A percentile compares a stretch with the other conserved stretches of the same genome.
phyloP scores from a whole-genome alignment of 1,140 invertebrate species.

The Drosophila tropicalis region DNA sequence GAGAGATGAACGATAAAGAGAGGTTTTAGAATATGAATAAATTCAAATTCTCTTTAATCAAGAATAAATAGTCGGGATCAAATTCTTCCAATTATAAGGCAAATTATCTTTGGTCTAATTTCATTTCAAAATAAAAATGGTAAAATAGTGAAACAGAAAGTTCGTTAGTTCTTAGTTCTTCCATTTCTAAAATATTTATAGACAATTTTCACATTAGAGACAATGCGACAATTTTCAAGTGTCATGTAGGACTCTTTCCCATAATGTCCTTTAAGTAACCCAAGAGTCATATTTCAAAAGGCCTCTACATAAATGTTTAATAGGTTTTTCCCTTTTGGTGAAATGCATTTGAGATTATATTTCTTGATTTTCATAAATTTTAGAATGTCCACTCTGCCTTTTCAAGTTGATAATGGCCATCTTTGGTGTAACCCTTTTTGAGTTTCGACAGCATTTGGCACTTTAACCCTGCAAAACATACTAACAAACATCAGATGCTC shows the following conservation, averaged over 20 bases:
- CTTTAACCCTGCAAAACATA: constrained; percentile 45
- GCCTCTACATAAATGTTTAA: constrained; percentile 3
- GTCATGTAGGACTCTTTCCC: background rate
- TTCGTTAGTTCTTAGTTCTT: no score
- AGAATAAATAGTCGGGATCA: no score
- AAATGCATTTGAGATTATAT: background rate
- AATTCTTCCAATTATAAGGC: no score
- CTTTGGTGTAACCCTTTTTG: constrained; percentile 48
- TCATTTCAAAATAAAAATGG: no score
- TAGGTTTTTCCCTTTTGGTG: background rate
- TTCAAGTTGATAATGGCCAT: constrained; percentile 12
- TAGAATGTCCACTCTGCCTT: background rate
- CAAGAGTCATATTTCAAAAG: background rate
- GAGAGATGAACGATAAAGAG: no score
- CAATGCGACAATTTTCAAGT: background rate
- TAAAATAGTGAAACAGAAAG: no score
- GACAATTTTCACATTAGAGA: no score
- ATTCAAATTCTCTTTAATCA: no score
- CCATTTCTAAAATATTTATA: no score
- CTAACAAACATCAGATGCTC: constrained; percentile 36
- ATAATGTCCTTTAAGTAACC: background rate
- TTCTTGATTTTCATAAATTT: background rate
- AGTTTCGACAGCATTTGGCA: constrained; percentile 43
- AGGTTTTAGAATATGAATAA: no score
- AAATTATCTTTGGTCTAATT: no score